Evolutionary conservation across 2,797 vertebrate species (phyloP).

Genomic region (Typhlichthys eigenmanni): DNA sequence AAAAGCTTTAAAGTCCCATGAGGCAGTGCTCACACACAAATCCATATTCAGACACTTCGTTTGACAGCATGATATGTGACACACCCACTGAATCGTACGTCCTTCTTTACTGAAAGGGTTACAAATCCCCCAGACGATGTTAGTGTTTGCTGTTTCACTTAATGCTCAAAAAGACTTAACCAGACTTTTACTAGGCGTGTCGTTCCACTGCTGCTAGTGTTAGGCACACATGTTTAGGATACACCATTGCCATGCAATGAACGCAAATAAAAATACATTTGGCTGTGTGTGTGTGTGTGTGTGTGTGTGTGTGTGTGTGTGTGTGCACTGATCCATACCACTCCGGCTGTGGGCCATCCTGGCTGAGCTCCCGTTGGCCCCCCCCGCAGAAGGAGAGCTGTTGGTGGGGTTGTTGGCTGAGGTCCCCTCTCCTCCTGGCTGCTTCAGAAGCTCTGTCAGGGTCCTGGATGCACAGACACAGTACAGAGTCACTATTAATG

Average conservation of each 20-base stretch:
- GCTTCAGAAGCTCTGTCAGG: constrained; percentile 91
- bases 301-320: not conserved
- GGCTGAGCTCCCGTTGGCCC: constrained; percentile 77
- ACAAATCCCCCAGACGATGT: not conserved
- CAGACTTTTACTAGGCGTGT: no score
- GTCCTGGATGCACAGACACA: constrained; percentile 74
- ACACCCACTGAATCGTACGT: not conserved
- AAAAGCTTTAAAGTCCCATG: constrained; percentile 18
- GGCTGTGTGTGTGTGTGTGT: not conserved
- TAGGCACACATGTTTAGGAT: no score
- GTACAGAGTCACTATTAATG: not conserved
- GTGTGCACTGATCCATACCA: constrained; percentile 76
- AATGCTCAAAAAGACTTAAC: no score
- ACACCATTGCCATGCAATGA: no score
- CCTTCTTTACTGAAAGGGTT: not conserved
- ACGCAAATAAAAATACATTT: not conserved
- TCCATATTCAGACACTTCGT: constrained; percentile 5
- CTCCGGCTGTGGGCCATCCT: constrained; percentile 81
- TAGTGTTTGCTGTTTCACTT: no score
- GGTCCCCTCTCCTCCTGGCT: constrained; percentile 79
- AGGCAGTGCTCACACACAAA: constrained; percentile 4
- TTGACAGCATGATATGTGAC: constrained; percentile 4
- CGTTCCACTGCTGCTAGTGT: no score
- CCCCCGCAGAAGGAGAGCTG: constrained; percentile 65
- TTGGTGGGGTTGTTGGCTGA: constrained; percentile 65